phyloP scores from a whole-genome alignment of 2,113 vertebrate species.

The Rhadina sibilatrix region DNA sequence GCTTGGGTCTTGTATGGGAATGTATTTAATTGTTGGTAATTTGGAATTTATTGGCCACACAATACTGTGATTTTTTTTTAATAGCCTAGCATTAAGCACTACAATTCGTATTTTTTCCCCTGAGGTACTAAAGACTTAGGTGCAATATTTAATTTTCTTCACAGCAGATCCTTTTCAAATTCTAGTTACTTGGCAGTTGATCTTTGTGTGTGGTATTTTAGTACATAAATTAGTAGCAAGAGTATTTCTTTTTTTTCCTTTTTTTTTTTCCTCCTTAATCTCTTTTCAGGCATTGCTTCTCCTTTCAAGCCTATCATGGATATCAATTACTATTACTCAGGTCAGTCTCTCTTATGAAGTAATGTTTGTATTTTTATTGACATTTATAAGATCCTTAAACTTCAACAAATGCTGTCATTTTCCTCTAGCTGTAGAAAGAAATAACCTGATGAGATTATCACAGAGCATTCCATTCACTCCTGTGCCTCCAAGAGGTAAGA shows the following conservation, averaged over 20 bases:
- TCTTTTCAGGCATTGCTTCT: slow-evolving; percentile 88
- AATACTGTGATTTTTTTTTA: not conserved
- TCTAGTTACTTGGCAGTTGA: not conserved
- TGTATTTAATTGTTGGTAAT: not conserved
- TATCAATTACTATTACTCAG: slow-evolving; percentile 95
- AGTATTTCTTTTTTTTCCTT: not conserved
- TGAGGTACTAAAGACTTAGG: not conserved
- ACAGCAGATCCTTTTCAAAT: not conserved
- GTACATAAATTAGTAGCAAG: not conserved
- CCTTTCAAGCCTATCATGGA: slow-evolving; percentile 96
- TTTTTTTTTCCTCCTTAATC: not conserved
- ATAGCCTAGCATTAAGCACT: not conserved
- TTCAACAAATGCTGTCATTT: slow-evolving; percentile 28
- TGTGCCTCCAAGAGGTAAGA: slow-evolving; percentile 94
- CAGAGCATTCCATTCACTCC: slow-evolving; percentile 98
- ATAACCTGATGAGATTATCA: slow-evolving; percentile 97
- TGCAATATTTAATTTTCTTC: not conserved
- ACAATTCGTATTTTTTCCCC: rapidly evolving
- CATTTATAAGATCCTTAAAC: not conserved
- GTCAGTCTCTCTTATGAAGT: slow-evolving; percentile 70
- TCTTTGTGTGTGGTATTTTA: not conserved
- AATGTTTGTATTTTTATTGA: not conserved
- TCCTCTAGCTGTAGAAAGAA: slow-evolving; percentile 93
- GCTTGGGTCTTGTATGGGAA: not conserved
- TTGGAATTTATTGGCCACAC: not conserved